phyloP scores from a whole-genome alignment of 2,797 vertebrate species.

The Graptemys geographica region DNA sequence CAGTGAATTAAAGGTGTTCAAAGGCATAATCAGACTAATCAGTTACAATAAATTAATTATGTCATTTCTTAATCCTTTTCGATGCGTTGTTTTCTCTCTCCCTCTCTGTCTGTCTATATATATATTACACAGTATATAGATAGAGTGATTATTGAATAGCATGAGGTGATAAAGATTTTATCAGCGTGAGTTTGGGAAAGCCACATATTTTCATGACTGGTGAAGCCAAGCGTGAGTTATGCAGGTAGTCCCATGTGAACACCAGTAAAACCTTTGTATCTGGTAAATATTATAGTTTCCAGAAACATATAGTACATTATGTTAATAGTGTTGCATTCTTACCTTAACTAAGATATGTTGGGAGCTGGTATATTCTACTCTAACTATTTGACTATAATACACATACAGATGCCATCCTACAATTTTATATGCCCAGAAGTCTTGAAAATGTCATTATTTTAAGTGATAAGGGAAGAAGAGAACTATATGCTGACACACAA shows the following conservation, averaged over 20 bases:
- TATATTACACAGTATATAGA: slow-evolving; percentile 9
- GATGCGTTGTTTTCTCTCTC: neutral
- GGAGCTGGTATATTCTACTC: neutral
- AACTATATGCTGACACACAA: neutral
- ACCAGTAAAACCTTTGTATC: neutral
- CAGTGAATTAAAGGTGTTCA: slow-evolving; percentile 66
- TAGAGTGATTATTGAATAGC: neutral
- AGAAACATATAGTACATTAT: neutral
- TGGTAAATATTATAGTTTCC: neutral
- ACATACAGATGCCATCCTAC: neutral
- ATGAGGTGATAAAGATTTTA: slow-evolving; percentile 11
- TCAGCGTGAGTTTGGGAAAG: neutral
- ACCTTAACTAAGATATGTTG: neutral
- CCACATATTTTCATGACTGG: neutral
- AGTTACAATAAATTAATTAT: slow-evolving; percentile 17
- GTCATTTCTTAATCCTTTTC: slow-evolving; percentile 30
- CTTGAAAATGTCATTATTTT: neutral
- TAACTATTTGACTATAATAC: neutral
- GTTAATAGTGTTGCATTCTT: neutral
- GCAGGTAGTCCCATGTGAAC: neutral
- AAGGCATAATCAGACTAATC: slow-evolving; percentile 51
- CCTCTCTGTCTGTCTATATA: neutral
- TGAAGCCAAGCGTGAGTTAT: neutral
- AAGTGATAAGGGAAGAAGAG: neutral
- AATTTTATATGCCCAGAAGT: neutral